These are phyloP conservation scores for Platyura marginata DNA, from an alignment of 1,140 invertebrate species.

Conservation along the genomic window DNA sequence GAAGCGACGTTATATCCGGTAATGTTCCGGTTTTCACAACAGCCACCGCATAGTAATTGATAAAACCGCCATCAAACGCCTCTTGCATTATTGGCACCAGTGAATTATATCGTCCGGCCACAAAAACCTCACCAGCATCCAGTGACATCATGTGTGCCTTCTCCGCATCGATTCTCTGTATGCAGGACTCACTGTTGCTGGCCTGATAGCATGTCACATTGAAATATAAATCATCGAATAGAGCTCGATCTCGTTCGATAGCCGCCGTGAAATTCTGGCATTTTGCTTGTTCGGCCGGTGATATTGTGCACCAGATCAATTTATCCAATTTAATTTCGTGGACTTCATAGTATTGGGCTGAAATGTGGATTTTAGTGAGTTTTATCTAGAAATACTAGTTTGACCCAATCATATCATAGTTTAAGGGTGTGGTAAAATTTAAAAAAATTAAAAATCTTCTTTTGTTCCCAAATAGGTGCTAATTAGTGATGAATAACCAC, in stretches of 20 bases:
- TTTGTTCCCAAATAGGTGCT: no score
- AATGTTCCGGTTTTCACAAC: slow-evolving; percentile 53
- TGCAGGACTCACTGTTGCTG: slow-evolving; percentile 66
- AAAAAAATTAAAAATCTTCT: no score
- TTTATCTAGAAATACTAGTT: no score
- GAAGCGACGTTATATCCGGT: slow-evolving; percentile 36
- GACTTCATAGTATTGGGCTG: slow-evolving; percentile 2
- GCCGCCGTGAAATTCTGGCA: slow-evolving; percentile 50
- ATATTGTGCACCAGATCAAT: slow-evolving; percentile 58
- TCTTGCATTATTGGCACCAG: slow-evolving; percentile 79
- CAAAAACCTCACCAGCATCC: slow-evolving; percentile 85
- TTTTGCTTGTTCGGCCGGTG: slow-evolving; percentile 49
- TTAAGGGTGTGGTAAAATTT: no score
- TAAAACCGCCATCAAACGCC: slow-evolving; percentile 31
- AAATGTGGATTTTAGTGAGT: no score
- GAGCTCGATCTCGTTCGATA: slow-evolving; percentile 37
- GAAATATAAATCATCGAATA: slow-evolving; percentile 41
- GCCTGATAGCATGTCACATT: slow-evolving; percentile 43
- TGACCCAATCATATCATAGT: no score
- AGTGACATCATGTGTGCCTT: slow-evolving; percentile 69
- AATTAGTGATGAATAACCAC: no score
- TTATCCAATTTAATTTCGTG: background rate
- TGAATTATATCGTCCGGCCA: slow-evolving; percentile 81
- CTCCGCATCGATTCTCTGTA: slow-evolving; percentile 52
- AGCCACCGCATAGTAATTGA: slow-evolving; percentile 66